phyloP scores from a whole-genome alignment of 1,140 invertebrate species.

The Leptinotarsa defecta region DNA sequence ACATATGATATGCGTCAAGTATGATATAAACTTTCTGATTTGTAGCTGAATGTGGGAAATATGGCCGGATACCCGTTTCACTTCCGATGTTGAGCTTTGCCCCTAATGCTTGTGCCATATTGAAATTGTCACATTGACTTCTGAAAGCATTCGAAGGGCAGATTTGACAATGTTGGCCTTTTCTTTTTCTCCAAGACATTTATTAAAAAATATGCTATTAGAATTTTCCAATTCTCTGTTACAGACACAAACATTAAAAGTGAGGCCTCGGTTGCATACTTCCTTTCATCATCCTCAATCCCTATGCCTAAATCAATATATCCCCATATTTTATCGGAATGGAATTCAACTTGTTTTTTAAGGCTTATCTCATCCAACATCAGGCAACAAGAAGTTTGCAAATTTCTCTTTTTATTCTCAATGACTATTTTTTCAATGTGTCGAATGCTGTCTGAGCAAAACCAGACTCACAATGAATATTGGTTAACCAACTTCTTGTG shows the following conservation, averaged over 20 bases:
- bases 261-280: constrained; percentile 1
- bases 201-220: constrained; percentile 27
- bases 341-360: not conserved
- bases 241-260: constrained; percentile 16
- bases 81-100: not conserved
- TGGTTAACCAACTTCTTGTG: constrained; percentile 12
- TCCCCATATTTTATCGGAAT: constrained; percentile 7
- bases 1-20: constrained; percentile 2
- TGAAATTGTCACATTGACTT: not conserved
- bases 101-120: not conserved
- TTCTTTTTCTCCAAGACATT: constrained; percentile 7
- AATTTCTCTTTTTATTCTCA: not conserved
- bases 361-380: constrained; percentile 23
- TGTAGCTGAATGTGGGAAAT: not conserved
- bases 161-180: constrained; percentile 19
- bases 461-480: constrained; percentile 14
- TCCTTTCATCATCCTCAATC: not conserved
- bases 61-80: not conserved
- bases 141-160: not conserved
- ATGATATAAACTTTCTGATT: not conserved
- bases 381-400: constrained; percentile 7
- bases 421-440: constrained; percentile 1
- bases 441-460: constrained; percentile 9
- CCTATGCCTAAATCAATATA: constrained; percentile 13
- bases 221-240: constrained; percentile 13